Percentiles rank a stretch among this genome's conserved stretches.
Conservation (phyloP, 1,140 invertebrate genomes). For the Tenebrio molitor region DNA sequence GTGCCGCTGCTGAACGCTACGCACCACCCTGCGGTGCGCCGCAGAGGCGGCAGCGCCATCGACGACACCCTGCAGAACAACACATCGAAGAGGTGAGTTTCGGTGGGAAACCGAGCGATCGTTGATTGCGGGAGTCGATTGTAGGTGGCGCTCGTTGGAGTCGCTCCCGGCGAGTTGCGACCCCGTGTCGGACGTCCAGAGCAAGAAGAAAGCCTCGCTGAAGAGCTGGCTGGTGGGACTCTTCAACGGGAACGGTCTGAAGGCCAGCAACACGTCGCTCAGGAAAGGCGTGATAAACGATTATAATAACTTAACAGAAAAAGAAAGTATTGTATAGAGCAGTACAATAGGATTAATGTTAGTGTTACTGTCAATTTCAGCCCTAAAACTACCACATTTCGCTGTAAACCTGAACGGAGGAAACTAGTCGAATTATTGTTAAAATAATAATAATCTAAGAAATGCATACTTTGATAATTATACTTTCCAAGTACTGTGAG, state of each 20-base stretch:
- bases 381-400: neutral
- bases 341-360: neutral
- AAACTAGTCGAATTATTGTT: constrained; percentile 38
- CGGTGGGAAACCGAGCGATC: neutral
- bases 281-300: constrained; percentile 68
- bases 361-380: neutral
- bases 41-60: constrained; percentile 58
- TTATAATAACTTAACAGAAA: constrained; percentile 63
- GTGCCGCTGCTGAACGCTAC: constrained; percentile 68
- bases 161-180: constrained; percentile 68
- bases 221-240: constrained; percentile 79
- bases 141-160: constrained; percentile 83
- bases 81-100: constrained; percentile 67
- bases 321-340: constrained; percentile 65
- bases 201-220: constrained; percentile 72
- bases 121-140: too few relatives aligned
- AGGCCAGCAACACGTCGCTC: constrained; percentile 75
- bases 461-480: neutral
- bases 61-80: constrained; percentile 58
- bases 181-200: constrained; percentile 65
- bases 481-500: neutral
- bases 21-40: constrained; percentile 56
- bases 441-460: constrained; percentile 12
- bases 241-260: constrained; percentile 75
- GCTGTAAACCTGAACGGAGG: neutral